Base-by-base conservation (phyloP, 2,113 vertebrate genomes). In the Erythrocebus patas region DNA sequence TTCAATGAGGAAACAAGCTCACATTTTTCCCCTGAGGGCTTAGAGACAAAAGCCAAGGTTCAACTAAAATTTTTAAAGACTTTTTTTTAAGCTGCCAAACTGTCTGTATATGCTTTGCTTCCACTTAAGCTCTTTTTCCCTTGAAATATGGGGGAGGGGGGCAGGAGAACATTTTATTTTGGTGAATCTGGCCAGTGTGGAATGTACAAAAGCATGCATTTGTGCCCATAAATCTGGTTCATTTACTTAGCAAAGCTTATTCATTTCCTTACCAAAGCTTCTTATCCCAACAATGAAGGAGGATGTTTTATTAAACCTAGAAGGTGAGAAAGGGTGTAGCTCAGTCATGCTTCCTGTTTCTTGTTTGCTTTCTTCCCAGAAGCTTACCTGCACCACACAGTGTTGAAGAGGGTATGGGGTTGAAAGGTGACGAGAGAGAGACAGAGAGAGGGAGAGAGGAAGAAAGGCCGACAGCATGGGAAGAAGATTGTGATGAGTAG, bases 11-110 rank as follows among this genome's bases (percentile, higher is more conserved):
- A 98, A 98, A 98, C 95, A 98, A 98, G 97, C 97, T 98, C 97
- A 98, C 97, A 98, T 99, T 98, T 98, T 98, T 52, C 98, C 97
- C 98, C 98, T 96, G 97, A 98, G 98, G 98, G 98, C 50, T 76
- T 97, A 95, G 93, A 98, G 96, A 98, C 97, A 98, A 98, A 98
- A 98, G 98, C 98, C 83, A 98, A 98, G 98, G 97, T 98, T 98
- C 98, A 98, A 98, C 97, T 98, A 96, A 98, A 98, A 95, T 45
- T 52, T 45, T 88, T 96, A 64, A 96, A 89, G 92, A 89, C 79
- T 76, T 97, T 86, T 95, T 86, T 92, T 59, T n/a, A 97, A 96
- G 92, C 88, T 5, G n/a, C 89, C 94, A 94, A 95, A 93, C 89
- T 88, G 85, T 92, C 89, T 95, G 52, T 81, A 68, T 90, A 78